A percentile compares a stretch with the other conserved stretches of the same genome.
phyloP scores from a whole-genome alignment of 2,797 vertebrate species.

The Tinamus major region DNA sequence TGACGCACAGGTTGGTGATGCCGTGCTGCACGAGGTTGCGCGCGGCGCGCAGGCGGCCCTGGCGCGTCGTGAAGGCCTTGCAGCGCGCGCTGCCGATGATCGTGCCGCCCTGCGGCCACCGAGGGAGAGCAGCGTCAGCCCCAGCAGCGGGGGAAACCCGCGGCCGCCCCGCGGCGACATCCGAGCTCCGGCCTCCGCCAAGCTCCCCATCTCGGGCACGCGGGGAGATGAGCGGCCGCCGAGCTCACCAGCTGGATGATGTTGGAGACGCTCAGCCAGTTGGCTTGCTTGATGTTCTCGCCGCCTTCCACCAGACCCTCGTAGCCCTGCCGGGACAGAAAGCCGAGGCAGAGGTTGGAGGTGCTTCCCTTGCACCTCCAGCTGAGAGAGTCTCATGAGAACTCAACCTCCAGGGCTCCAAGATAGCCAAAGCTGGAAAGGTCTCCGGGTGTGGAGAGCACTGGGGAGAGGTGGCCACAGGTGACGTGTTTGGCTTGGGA shows the following conservation, averaged over 20 bases:
- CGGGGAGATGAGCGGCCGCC: background rate
- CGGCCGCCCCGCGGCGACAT: too few species aligned
- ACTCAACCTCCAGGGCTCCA: too few species aligned
- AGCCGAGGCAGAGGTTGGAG: background rate
- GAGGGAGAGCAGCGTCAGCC: too few species aligned
- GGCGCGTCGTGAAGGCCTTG: conserved; percentile 88
- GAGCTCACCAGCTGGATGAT: conserved; percentile 93
- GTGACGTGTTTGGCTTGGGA: too few species aligned
- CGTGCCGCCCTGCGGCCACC: conserved; percentile 87
- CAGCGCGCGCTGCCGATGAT: conserved; percentile 95
- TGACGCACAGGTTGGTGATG: conserved; percentile 96
- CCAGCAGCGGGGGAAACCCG: too few species aligned
- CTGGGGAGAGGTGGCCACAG: too few species aligned
- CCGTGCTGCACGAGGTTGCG: conserved; percentile 91
- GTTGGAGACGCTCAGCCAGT: conserved; percentile 96
- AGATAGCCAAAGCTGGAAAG: too few species aligned
- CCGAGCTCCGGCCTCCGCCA: too few species aligned
- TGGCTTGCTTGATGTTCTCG: conserved; percentile 91
- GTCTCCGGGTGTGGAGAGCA: too few species aligned
- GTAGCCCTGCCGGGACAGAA: conserved; percentile 84
- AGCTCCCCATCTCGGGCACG: too few species aligned
- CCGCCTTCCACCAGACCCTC: conserved; percentile 95
- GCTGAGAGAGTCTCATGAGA: too few species aligned
- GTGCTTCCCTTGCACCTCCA: too few species aligned
- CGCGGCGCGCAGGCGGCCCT: conserved; percentile 87